Conservation (phyloP, 2,113 vertebrate species). For the Tonatia bakeri region DNA sequence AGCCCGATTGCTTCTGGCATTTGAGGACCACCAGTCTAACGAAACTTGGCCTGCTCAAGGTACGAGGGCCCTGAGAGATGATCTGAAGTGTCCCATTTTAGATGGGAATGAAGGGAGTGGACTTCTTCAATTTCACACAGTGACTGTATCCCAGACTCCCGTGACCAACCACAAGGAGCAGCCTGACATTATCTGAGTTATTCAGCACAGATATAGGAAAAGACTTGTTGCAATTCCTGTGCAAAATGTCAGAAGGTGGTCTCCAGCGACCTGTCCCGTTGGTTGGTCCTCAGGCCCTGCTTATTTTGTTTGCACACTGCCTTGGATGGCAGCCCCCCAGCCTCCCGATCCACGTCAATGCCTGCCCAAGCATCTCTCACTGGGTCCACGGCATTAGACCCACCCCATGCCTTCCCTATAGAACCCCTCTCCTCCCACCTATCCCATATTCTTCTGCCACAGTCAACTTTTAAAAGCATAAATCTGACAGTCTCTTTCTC, state of each 20-base stretch:
- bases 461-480: not conserved
- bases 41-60: not conserved
- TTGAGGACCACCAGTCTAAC: not conserved
- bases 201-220: not conserved
- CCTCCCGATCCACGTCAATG: not conserved
- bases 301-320: not conserved
- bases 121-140: not conserved
- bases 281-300: not conserved
- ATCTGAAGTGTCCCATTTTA: not conserved
- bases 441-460: not conserved
- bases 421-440: not conserved
- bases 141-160: not conserved
- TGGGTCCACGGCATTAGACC: not conserved
- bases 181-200: not conserved
- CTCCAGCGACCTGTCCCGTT: not conserved
- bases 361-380: not conserved
- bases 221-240: not conserved
- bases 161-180: not conserved
- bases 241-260: not conserved
- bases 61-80: not conserved
- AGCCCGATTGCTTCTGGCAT: not conserved
- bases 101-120: not conserved
- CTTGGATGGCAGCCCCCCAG: no score
- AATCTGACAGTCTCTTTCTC: not conserved
- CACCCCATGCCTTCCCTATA: not conserved